Evolutionary conservation across 92 coral and sea anemone genomes (phyloP).

Genomic region (Meandrina meandrites): DNA sequence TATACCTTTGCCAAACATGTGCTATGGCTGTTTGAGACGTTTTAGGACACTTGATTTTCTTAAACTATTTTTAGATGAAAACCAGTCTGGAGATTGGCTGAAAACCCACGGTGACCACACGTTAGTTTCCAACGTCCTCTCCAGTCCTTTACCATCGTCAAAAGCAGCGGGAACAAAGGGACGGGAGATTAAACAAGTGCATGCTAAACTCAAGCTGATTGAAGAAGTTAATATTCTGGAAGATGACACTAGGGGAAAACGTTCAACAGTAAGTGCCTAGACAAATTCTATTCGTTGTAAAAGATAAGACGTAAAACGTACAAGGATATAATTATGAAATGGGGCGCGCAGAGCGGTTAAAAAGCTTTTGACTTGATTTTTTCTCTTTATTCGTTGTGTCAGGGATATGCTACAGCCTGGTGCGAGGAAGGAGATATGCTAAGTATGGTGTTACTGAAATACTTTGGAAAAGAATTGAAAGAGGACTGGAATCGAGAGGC

Average conservation of each 20-base stretch:
- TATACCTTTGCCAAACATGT: too few species aligned
- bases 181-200: not conserved
- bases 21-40: not conserved
- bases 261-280: constrained; percentile 13
- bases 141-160: constrained; percentile 2
- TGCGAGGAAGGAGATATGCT: constrained; percentile 34
- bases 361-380: too few species aligned
- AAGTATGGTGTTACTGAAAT: constrained; percentile 56
- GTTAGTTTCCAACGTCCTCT: not conserved
- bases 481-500: constrained; percentile 51
- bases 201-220: constrained; percentile 21
- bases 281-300: not conserved
- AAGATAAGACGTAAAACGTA: not conserved
- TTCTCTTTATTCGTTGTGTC: too few species aligned
- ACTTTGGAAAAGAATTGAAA: constrained; percentile 49
- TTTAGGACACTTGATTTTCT: not conserved
- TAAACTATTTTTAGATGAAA: not conserved
- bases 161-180: not conserved
- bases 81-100: constrained; percentile 3
- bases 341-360: too few species aligned
- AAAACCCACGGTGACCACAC: not conserved
- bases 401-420: constrained; percentile 72
- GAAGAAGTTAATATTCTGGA: constrained; percentile 33
- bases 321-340: too few species aligned
- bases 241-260: constrained; percentile 14